A percentile compares a stretch with the other conserved stretches of the same genome.
Conservation (phyloP, 2,888 invertebrate genomes). For the Pachydiplax longipennis region DNA sequence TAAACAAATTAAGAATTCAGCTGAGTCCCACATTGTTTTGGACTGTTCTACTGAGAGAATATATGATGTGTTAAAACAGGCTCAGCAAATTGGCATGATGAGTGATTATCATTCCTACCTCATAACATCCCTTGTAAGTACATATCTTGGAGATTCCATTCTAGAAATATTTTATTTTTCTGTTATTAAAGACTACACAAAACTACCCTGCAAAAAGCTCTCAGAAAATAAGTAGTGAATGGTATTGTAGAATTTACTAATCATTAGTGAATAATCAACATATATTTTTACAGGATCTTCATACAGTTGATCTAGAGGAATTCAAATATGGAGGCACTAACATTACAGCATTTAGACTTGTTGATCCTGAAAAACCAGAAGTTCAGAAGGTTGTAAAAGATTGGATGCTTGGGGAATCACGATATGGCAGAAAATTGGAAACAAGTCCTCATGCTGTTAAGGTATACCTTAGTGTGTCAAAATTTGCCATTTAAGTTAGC, state of each 20-base stretch:
- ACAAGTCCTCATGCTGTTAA: conserved; percentile 66
- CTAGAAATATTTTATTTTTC: neutral
- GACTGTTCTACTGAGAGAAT: conserved; percentile 89
- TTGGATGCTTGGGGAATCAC: conserved; percentile 79
- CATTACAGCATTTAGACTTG: conserved; percentile 89
- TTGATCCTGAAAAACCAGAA: conserved; percentile 83
- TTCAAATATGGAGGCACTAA: conserved; percentile 96
- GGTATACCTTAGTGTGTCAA: conserved; percentile 57
- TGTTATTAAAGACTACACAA: neutral
- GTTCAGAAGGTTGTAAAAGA: conserved; percentile 79
- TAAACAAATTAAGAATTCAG: conserved; percentile 91
- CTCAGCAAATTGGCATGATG: conserved; percentile 97
- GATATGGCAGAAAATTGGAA: conserved; percentile 70
- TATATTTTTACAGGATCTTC: conserved; percentile 73
- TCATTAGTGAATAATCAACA: too few species aligned
- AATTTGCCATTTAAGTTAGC: neutral
- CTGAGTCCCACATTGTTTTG: conserved; percentile 88
- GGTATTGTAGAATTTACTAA: too few species aligned
- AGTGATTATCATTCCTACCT: conserved; percentile 94
- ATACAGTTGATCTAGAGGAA: conserved; percentile 90
- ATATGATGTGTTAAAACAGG: conserved; percentile 87
- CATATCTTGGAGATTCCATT: conserved; percentile 46
- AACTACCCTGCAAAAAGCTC: too few species aligned
- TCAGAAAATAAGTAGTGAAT: too few species aligned
- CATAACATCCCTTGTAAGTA: conserved; percentile 85